phyloP scores from a whole-genome alignment of 2,113 vertebrate species.

The Pollachius pollachius region DNA sequence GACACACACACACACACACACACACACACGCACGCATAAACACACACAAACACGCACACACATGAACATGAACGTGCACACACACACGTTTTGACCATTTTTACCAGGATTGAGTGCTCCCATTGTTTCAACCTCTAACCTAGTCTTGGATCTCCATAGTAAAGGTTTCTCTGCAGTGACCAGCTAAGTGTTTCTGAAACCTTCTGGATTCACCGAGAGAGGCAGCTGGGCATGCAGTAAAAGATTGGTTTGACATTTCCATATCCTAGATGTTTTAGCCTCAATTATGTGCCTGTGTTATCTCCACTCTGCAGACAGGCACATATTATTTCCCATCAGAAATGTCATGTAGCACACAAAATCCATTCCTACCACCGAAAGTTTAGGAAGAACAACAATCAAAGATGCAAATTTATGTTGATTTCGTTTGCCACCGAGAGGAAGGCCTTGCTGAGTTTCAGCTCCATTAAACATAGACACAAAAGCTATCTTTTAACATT shows the following conservation, averaged over 20 bases:
- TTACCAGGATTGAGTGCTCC: too few species aligned
- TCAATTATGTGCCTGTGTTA: conserved; percentile 22
- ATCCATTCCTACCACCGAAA: conserved; percentile 19
- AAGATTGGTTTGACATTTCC: conserved; percentile 25
- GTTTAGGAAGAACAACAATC: conserved; percentile 41
- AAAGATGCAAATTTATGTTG: conserved; percentile 56
- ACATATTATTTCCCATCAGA: conserved; percentile 43
- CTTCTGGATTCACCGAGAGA: neutral
- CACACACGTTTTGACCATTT: too few species aligned
- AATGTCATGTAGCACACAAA: conserved; percentile 39
- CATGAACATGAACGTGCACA: too few species aligned
- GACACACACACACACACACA: too few species aligned
- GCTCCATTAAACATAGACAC: conserved; percentile 58
- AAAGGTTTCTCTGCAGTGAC: neutral
- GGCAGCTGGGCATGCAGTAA: neutral
- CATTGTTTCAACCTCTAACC: too few species aligned
- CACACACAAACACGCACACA: too few species aligned
- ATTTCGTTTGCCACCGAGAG: conserved; percentile 52
- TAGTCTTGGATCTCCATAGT: too few species aligned
- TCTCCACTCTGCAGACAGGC: conserved; percentile 33
- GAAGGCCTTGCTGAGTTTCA: conserved; percentile 41
- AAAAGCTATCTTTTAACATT: conserved; percentile 39
- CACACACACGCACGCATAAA: too few species aligned
- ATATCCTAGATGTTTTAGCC: conserved; percentile 19
- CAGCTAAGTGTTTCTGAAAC: neutral